phyloP scores from a whole-genome alignment of 2,888 invertebrate species.

The Caenorhabditis panamensis region DNA sequence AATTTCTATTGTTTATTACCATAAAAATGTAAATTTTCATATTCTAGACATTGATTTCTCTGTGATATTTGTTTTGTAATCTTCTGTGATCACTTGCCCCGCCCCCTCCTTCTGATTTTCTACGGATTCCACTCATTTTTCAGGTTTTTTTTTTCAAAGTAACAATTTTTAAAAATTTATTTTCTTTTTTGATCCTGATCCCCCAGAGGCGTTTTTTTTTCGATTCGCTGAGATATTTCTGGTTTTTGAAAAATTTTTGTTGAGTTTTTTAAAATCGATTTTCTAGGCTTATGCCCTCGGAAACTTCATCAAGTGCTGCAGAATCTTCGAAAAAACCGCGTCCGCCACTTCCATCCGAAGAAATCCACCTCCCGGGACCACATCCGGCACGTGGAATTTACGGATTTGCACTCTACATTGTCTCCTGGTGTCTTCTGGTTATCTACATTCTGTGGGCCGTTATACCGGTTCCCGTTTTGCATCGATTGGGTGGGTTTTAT shows the following conservation, averaged over 20 bases:
- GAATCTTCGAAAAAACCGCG: no score
- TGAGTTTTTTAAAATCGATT: neutral
- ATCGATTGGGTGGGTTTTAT: conserved; percentile 84
- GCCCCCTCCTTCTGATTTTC: conserved; percentile 11
- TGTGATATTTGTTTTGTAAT: conserved; percentile 13
- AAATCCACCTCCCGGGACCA: conserved; percentile 68
- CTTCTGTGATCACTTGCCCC: conserved; percentile 30
- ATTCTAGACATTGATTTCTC: neutral
- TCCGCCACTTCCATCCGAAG: conserved; percentile 65
- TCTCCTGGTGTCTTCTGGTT: conserved; percentile 79
- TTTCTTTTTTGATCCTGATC: no score
- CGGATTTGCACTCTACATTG: conserved; percentile 70
- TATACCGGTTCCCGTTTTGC: conserved; percentile 87
- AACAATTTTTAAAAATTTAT: no score
- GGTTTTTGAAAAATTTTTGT: neutral
- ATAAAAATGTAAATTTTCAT: neutral
- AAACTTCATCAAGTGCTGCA: neutral
- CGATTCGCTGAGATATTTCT: neutral
- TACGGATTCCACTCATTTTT: conserved; percentile 19
- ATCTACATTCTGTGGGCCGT: conserved; percentile 92
- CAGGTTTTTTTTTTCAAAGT: conserved; percentile 2
- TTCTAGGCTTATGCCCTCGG: conserved; percentile 22
- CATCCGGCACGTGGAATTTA: conserved; percentile 72
- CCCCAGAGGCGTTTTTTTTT: neutral
- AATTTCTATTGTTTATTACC: neutral